Evolutionary conservation across 2,888 invertebrate genomes (phyloP).

Genomic region (Rhaphigaster nebulosa): DNA sequence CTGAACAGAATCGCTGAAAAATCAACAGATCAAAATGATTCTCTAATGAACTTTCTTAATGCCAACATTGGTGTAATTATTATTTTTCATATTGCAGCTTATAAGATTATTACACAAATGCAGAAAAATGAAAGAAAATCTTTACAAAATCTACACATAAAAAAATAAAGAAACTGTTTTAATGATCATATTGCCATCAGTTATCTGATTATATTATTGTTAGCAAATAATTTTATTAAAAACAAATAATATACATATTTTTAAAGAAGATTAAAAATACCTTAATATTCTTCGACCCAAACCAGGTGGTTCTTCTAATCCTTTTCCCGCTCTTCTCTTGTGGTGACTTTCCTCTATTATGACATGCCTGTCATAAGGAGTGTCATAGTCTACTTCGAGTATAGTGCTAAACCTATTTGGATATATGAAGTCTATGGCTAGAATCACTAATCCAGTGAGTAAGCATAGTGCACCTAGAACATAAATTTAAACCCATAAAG

Average conservation of each 20-base stretch:
- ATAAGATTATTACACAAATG: too few relatives aligned
- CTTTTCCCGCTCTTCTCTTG: constrained; percentile 76
- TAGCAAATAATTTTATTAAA: neutral
- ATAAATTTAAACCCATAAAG: neutral
- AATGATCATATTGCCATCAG: neutral
- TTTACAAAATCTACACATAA: neutral
- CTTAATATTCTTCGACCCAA: constrained; percentile 76
- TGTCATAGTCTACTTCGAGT: constrained; percentile 92
- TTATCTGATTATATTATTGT: neutral
- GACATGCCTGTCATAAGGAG: constrained; percentile 92
- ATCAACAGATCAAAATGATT: too few relatives aligned
- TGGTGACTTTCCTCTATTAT: constrained; percentile 90
- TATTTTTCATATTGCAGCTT: too few relatives aligned
- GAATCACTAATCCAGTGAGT: constrained; percentile 83
- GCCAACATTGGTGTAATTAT: too few relatives aligned
- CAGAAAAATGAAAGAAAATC: too few relatives aligned
- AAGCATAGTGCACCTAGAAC: constrained; percentile 81
- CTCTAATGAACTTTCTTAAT: too few relatives aligned
- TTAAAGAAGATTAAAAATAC: too few relatives aligned
- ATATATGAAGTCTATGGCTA: constrained; percentile 86
- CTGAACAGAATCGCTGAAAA: too few relatives aligned
- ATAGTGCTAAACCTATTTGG: constrained; percentile 91
- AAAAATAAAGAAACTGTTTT: neutral
- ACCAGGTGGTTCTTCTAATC: constrained; percentile 74
- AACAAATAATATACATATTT: too few relatives aligned